Percentiles rank a stretch among this genome's conserved stretches.
Conservation (phyloP, 2,113 vertebrate species). For the Rhombomys opimus region DNA sequence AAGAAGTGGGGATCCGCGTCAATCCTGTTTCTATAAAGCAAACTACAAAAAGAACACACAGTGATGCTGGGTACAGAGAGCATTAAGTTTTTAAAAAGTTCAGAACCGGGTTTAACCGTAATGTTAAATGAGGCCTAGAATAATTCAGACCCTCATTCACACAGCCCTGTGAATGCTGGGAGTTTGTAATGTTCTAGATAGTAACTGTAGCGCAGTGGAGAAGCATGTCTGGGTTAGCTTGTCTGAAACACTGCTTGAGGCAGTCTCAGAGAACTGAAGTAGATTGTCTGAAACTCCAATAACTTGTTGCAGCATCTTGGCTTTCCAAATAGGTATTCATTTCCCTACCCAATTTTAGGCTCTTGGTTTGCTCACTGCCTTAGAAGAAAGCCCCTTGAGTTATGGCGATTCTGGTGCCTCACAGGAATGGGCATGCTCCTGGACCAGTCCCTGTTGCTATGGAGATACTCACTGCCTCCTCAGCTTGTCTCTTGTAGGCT, state of each 20-base stretch:
- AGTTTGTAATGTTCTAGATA: background rate
- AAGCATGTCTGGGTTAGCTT: background rate
- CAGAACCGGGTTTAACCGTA: constrained; percentile 24
- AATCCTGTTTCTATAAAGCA: constrained; percentile 13
- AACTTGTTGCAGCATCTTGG: constrained; percentile 2
- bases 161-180: background rate
- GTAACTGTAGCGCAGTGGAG: background rate
- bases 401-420: background rate
- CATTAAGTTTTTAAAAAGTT: background rate
- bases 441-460: background rate
- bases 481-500: constrained; percentile 94
- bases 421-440: background rate
- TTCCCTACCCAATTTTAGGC: background rate
- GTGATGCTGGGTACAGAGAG: background rate
- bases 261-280: constrained; percentile 15
- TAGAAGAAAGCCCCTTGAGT: background rate
- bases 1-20: background rate
- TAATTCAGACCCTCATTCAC: background rate
- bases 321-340: constrained; percentile 29
- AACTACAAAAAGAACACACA: background rate
- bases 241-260: constrained; percentile 36
- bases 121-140: constrained; percentile 34
- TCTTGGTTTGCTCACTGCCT: background rate
- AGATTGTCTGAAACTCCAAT: background rate
- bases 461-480: constrained; percentile 91